Evolutionary conservation across 1,140 invertebrate genomes (phyloP).

Genomic region (Drosophila subpulchrella): DNA sequence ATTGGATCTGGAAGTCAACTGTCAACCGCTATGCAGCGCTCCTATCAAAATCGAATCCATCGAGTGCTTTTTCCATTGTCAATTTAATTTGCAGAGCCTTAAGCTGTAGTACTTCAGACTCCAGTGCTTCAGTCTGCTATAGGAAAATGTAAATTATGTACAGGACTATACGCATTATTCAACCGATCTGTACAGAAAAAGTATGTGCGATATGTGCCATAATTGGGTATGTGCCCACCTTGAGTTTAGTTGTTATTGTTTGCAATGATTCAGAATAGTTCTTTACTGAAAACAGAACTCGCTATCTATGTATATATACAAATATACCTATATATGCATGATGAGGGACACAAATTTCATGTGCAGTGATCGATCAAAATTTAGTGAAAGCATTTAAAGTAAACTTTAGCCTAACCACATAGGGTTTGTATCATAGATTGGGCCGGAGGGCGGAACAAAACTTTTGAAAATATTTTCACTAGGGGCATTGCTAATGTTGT

Average conservation of each 20-base stretch:
- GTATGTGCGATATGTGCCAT: conserved; percentile 79
- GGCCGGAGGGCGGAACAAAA: conserved; percentile 26
- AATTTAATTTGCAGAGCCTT: conserved; percentile 69
- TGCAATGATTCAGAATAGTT: conserved; percentile 32
- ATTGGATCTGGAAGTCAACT: conserved; percentile 5
- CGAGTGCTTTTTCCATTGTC: conserved; percentile 47
- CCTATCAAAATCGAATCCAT: conserved; percentile 21
- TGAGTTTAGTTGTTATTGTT: conserved; percentile 53
- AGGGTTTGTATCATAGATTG: conserved; percentile 56
- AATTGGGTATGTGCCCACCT: conserved; percentile 35
- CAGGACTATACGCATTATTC: conserved; percentile 58
- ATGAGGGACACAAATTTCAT: conserved; percentile 48
- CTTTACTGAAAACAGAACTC: conserved; percentile 15
- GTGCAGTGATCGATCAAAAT: conserved; percentile 77
- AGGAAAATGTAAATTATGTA: conserved; percentile 74
- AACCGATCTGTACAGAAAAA: conserved; percentile 67
- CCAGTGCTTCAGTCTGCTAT: conserved; percentile 24
- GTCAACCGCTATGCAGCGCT: conserved; percentile 13
- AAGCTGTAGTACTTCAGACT: conserved; percentile 30
- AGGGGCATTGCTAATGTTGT: conserved; percentile 56
- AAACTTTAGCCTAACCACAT: conserved; percentile 71
- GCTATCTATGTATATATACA: conserved; percentile 39
- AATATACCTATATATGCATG: conserved; percentile 17
- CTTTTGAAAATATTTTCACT: conserved; percentile 59
- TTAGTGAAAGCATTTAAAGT: conserved; percentile 72